Conservation (phyloP, 2,113 vertebrate genomes). For the Mormyrus lacerda region DNA sequence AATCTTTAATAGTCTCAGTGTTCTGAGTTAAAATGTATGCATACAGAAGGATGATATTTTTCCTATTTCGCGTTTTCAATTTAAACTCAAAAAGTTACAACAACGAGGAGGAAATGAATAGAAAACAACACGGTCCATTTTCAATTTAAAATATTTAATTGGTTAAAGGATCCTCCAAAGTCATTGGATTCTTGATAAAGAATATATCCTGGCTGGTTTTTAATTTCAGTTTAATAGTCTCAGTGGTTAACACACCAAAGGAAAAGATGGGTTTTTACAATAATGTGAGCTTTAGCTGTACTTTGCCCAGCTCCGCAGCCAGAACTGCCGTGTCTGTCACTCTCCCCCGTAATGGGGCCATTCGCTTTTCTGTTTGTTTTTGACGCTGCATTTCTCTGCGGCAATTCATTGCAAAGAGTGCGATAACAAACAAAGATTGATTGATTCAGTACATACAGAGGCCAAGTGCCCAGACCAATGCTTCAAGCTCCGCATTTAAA, state of each 20-base stretch:
- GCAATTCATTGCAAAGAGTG: constrained; percentile 36
- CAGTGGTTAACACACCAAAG: constrained; percentile 10
- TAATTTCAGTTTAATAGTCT: background rate
- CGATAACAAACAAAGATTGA: constrained; percentile 44
- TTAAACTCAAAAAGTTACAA: background rate
- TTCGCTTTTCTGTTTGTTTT: constrained; percentile 16
- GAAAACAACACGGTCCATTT: background rate
- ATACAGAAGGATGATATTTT: background rate
- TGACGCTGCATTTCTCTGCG: constrained; percentile 25
- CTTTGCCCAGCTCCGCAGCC: background rate
- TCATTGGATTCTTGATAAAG: background rate
- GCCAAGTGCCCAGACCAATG: constrained; percentile 36
- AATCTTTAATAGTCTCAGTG: background rate
- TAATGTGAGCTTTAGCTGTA: background rate
- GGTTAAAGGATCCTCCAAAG: background rate
- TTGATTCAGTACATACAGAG: constrained; percentile 36
- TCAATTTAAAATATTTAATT: background rate
- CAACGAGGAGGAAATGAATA: background rate
- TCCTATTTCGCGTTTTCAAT: background rate
- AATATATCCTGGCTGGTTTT: background rate
- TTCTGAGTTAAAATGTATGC: background rate
- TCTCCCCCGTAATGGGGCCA: constrained; percentile 16
- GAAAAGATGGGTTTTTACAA: background rate
- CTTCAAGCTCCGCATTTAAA: constrained; percentile 46
- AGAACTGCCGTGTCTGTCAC: background rate